Percentiles rank a stretch among this genome's conserved stretches.
Conservation (phyloP, 2,113 vertebrate species). For the Neolamprologus cancellatus region DNA sequence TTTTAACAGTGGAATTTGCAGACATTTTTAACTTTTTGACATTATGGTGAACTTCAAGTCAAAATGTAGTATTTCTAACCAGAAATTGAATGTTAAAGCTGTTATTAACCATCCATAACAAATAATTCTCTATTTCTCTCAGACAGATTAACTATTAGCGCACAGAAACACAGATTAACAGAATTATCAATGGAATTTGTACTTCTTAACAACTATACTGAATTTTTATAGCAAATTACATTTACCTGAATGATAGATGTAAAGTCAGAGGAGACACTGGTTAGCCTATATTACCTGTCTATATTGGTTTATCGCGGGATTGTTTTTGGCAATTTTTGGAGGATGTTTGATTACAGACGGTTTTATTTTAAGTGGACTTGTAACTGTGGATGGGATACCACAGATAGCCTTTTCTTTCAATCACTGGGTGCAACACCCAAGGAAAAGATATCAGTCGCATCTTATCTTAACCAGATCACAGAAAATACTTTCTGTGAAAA, state of each 20-base stretch:
- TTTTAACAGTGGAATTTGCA: background rate
- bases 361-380: background rate
- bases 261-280: background rate
- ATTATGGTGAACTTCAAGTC: background rate
- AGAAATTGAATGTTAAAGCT: background rate
- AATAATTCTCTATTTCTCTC: background rate
- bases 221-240: background rate
- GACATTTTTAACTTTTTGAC: background rate
- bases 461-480: background rate
- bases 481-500: background rate
- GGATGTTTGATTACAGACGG: background rate
- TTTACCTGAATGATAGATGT: background rate
- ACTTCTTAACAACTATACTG: background rate
- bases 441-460: background rate
- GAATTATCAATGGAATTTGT: background rate
- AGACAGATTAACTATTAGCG: background rate
- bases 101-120: background rate
- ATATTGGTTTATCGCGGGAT: background rate
- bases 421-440: background rate
- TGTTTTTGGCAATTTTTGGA: background rate
- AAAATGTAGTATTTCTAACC: background rate
- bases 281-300: background rate
- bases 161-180: background rate
- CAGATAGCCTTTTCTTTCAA: background rate
- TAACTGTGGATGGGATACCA: background rate